Conservation (phyloP, 2,888 invertebrate genomes). For the Brenthis hecate region DNA sequence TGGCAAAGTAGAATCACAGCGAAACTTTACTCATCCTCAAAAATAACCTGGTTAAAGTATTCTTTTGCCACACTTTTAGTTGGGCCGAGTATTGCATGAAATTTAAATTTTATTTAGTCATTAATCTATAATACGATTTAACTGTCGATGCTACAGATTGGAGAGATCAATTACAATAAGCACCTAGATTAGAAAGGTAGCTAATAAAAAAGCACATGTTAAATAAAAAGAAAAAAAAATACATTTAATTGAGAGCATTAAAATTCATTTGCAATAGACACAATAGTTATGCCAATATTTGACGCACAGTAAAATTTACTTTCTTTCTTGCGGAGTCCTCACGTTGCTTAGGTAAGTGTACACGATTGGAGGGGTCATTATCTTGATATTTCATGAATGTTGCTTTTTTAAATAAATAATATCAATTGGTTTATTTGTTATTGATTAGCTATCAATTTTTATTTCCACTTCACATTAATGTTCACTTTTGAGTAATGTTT, state of each 20-base stretch:
- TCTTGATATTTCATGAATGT: conserved; percentile 58
- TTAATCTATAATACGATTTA: conserved; percentile 17
- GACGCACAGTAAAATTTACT: conserved; percentile 80
- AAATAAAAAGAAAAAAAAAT: conserved; percentile 37
- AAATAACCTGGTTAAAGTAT: conserved; percentile 57
- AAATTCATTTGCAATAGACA: conserved; percentile 61
- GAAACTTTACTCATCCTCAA: conserved; percentile 80
- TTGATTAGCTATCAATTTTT: conserved; percentile 57
- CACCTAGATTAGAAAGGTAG: conserved; percentile 37
- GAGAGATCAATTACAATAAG: conserved; percentile 32
- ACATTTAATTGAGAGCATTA: conserved; percentile 43
- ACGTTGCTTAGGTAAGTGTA: conserved; percentile 81
- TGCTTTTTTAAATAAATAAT: conserved; percentile 60
- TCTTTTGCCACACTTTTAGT: conserved; percentile 76
- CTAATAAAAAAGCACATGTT: conserved; percentile 35
- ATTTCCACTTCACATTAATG: conserved; percentile 53
- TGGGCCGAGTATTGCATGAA: conserved; percentile 70
- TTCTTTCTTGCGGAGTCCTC: conserved; percentile 83
- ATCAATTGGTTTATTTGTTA: conserved; percentile 55
- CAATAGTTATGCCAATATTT: conserved; percentile 62
- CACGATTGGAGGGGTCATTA: conserved; percentile 65
- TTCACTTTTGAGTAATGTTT: conserved; percentile 78
- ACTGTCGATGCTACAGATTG: conserved; percentile 13
- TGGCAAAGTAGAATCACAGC: conserved; percentile 82
- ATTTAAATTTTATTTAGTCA: conserved; percentile 39